Evolutionary conservation across 2,113 vertebrate species (phyloP).

Genomic region (Ceyx melanurus): DNA sequence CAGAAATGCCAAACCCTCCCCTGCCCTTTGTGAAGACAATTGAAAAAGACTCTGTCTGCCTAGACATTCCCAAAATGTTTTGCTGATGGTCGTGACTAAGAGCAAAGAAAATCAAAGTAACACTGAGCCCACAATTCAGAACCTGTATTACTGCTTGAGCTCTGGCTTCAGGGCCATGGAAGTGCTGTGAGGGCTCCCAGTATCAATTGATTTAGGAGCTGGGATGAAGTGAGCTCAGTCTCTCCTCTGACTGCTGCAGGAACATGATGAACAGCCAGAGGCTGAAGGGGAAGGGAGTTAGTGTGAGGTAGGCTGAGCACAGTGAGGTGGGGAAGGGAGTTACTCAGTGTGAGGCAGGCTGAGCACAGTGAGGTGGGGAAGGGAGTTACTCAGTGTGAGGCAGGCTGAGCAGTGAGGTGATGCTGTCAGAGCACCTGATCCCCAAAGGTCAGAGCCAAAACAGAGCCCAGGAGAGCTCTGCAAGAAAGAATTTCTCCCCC

Average conservation of each 20-base stretch:
- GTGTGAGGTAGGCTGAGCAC: neutral
- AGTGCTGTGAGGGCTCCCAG: neutral
- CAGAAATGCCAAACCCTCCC: slow-evolving; percentile 59
- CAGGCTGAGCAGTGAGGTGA: neutral
- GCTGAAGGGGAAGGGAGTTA: neutral
- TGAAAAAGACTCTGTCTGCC: neutral
- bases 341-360: neutral
- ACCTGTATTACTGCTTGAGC: neutral
- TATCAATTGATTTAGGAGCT: neutral
- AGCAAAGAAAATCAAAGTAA: neutral
- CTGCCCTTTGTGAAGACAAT: slow-evolving; percentile 53
- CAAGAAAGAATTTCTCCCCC: neutral
- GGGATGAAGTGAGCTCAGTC: neutral
- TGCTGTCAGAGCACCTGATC: neutral
- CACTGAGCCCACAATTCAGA: neutral
- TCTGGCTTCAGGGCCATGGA: neutral
- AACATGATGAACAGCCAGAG: neutral
- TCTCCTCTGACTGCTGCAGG: neutral
- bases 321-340: neutral
- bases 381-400: neutral
- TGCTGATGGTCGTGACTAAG: slow-evolving; percentile 24
- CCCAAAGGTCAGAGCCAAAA: neutral
- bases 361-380: neutral
- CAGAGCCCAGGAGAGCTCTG: neutral
- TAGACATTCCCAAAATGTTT: slow-evolving; percentile 12